Conservation (phyloP, 2,888 invertebrate genomes). For the Hesperia comma region DNA sequence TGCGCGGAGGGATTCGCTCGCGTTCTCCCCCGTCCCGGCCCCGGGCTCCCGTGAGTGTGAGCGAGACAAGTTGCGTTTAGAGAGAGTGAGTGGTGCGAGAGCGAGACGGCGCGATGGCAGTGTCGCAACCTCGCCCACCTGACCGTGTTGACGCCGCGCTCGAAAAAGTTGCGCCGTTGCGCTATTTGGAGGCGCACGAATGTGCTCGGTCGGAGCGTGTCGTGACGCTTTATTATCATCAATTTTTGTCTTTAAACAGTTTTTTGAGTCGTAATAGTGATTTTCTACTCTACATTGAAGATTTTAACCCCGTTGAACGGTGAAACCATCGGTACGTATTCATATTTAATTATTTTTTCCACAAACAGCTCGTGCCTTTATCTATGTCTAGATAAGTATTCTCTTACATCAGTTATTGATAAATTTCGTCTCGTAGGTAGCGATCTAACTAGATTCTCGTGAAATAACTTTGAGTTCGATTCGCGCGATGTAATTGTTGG, state of each 20-base stretch:
- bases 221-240: constrained; percentile 75
- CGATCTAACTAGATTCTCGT: constrained; percentile 52
- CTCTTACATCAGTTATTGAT: constrained; percentile 43
- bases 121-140: constrained; percentile 85
- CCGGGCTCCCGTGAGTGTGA: constrained; percentile 60
- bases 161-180: constrained; percentile 84
- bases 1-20: constrained; percentile 71
- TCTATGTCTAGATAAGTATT: constrained; percentile 60
- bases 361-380: constrained; percentile 54
- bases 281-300: constrained; percentile 52
- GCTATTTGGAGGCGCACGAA: constrained; percentile 83
- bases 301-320: constrained; percentile 42
- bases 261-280: constrained; percentile 59
- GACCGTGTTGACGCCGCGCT: constrained; percentile 84
- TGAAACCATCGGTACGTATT: constrained; percentile 65
- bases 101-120: constrained; percentile 71
- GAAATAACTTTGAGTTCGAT: constrained; percentile 58
- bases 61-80: constrained; percentile 58
- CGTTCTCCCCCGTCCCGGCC: constrained; percentile 58
- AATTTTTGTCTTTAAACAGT: constrained; percentile 63
- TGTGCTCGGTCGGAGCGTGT: constrained; percentile 72
- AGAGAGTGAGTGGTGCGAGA: constrained; percentile 53
- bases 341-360: constrained; percentile 45
- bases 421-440: constrained; percentile 51
- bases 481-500: constrained; percentile 77